Evolutionary conservation across 2,113 vertebrate species (phyloP), one percentile per base, ranked within the genome.

Genomic region (Aphyosemion australe): DNA sequence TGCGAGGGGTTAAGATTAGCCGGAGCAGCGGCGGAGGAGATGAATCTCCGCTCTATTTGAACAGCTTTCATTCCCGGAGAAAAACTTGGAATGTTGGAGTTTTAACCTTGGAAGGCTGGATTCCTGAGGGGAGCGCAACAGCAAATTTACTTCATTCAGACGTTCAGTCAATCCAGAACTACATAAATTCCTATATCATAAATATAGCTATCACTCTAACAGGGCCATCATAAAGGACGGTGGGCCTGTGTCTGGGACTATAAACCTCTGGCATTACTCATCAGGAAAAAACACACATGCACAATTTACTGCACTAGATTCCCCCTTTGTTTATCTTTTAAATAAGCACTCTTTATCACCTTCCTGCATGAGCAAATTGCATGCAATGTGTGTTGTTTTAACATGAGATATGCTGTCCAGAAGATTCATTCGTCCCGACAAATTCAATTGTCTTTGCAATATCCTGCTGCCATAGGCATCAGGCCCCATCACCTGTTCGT

Each of bases 371-470:
- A 88, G 84, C 86, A 88, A 88, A 88, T 86, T 84, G 76, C 87
- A 79, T 84, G 84, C 83, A 86, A 71, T 85, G 88, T 82, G 81
- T 84, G 87, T 86, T 86, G 86, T 84, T 88, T 88, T 88, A 85
- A 83, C 79, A 79, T 91, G 91, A 88, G 89, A 89, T 90, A 88
- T 73, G 87, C 88, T 90, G 90, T 93, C 89, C 83, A 74, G 83
- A 91, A 89, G 91, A 92, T 91, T 92, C 91, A 92, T 91, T 91
- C 84, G 85, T 86, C 84, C 75, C 78, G 43, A 80, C 79, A 39
- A 80, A 89, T 92, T 92, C 88, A 92, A 91, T 92, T 92, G 90
- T 93, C 91, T 91, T 80, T 82, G 84, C 91, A 90, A 89, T 89
- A 91, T 89, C 88, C 83, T 59, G 80, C 86, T 80, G 90, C 83